Conservation (phyloP, 1,140 invertebrate genomes). For the Brachionus rubens region DNA sequence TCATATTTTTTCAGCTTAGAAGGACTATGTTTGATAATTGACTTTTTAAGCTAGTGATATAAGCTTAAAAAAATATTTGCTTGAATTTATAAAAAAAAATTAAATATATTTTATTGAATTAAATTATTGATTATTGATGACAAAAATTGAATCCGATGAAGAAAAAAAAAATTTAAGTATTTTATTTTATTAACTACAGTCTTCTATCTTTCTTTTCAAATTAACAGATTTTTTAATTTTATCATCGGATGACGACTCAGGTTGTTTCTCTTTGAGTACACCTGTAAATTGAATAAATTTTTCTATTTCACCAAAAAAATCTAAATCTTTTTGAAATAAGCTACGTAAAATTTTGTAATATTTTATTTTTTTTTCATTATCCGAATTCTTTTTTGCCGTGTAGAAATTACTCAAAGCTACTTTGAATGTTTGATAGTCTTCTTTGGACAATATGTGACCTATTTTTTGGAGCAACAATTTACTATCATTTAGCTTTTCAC, state of each 20-base stretch:
- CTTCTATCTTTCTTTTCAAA: constrained; percentile 15
- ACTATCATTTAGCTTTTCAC: constrained; percentile 37
- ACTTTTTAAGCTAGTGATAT: too few relatives aligned
- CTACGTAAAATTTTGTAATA: constrained; percentile 42
- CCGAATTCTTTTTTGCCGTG: constrained; percentile 25
- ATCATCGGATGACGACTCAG: neutral
- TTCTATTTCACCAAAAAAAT: constrained; percentile 42
- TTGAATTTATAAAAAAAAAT: too few relatives aligned
- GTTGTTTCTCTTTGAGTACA: constrained; percentile 31
- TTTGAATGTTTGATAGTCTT: constrained; percentile 42
- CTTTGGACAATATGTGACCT: neutral
- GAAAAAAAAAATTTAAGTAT: too few relatives aligned
- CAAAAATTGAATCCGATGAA: too few relatives aligned
- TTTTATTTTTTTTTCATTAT: constrained; percentile 45
- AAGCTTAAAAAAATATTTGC: too few relatives aligned
- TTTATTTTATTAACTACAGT: neutral
- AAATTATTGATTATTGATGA: too few relatives aligned
- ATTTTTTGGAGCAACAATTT: constrained; percentile 39
- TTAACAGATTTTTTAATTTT: neutral
- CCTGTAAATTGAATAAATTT: constrained; percentile 42
- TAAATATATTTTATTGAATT: neutral
- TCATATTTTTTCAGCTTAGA: too few relatives aligned
- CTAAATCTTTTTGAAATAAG: constrained; percentile 23
- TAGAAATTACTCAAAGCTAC: constrained; percentile 45
- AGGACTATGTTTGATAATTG: too few relatives aligned